Base-by-base conservation (phyloP, 2,888 invertebrate genomes). In the Eudasyphora cyanicolor region DNA sequence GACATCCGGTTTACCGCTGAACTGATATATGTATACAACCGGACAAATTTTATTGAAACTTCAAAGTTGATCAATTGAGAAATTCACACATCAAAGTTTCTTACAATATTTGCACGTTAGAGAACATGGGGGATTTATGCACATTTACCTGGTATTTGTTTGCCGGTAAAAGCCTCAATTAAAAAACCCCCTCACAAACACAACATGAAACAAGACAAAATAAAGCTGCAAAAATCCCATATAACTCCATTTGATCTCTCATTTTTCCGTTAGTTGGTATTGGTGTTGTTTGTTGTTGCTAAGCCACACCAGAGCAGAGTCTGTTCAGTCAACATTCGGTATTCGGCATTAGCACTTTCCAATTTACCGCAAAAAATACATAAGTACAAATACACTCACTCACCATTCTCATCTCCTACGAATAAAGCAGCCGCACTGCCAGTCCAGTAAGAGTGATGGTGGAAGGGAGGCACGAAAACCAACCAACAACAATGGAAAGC, bases 311-410 rank as follows among this genome's bases (percentile, higher is more conserved):
- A 14, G 45, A n/a, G 14, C 45, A 32, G 32, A 4, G 4, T 32
- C 32, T 4, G 32, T 8, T n/a, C n/a, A n/a, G n/a, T n/a, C n/a
- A n/a, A n/a, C n/a, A n/a, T 49, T 49, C n/a, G 8, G 49, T 17
- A 17, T 49, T 38, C 73, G 69, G 73, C 32, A 32, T 77, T 60
- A 70, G 69, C 77, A 78, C 75, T 82, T 82, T 79, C 71, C 78
- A 79, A 82, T 79, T 82, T 79, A 64, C 71, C 71, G 76, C 76
- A 82, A 79, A 64, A 70, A n/a, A n/a, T n/a, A 62, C 35, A 78
- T 64, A 51, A 71, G 54, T 57, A 57, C 14, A 57, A 27, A 57
- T 57, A 57, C 57, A 27, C 57, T 1, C 14, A 45, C 35, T 35
- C 5, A 10, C n/a, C 24, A 10, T 57, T 14, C 27, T 24, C 1